A percentile compares a stretch with the other conserved stretches of the same genome.
These are phyloP conservation scores for Herpetotheres cachinnans DNA, from an alignment of 2,113 vertebrate species.

Conservation along the genomic window DNA sequence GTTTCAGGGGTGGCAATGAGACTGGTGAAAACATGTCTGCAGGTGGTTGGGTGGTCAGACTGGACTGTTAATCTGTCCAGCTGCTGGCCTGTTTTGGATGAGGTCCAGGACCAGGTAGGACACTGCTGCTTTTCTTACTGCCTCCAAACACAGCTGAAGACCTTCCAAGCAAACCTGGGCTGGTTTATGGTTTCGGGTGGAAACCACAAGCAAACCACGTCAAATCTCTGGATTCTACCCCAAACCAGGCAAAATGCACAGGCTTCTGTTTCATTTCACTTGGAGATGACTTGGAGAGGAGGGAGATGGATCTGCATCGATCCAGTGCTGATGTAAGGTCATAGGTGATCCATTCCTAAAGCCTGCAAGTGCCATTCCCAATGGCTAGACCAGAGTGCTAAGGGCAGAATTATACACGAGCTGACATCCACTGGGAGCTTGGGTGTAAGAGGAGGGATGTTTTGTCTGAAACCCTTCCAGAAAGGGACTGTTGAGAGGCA, in stretches of 20 bases:
- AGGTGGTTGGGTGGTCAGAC: constrained; percentile 11
- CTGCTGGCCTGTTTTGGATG: neutral
- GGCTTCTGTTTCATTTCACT: neutral
- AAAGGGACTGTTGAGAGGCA: neutral
- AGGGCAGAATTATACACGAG: neutral
- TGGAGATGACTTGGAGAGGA: neutral
- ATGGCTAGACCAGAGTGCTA: neutral
- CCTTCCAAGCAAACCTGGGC: neutral
- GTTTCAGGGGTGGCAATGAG: neutral
- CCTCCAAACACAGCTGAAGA: constrained; percentile 21
- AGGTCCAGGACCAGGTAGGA: constrained; percentile 24
- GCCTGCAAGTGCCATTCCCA: neutral
- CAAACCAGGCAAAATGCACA: neutral
- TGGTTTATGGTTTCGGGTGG: constrained; percentile 25
- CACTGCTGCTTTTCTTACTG: constrained; percentile 35
- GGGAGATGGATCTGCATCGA: neutral
- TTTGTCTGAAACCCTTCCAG: neutral
- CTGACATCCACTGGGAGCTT: neutral
- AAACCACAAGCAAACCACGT: constrained; percentile 29
- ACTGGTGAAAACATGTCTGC: neutral
- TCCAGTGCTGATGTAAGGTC: neutral
- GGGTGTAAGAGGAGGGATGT: neutral
- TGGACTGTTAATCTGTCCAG: neutral
- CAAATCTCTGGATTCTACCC: neutral
- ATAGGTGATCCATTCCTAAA: neutral